Base-by-base conservation (phyloP, 2,888 invertebrate genomes). In the Gastrophysa polygoni region DNA sequence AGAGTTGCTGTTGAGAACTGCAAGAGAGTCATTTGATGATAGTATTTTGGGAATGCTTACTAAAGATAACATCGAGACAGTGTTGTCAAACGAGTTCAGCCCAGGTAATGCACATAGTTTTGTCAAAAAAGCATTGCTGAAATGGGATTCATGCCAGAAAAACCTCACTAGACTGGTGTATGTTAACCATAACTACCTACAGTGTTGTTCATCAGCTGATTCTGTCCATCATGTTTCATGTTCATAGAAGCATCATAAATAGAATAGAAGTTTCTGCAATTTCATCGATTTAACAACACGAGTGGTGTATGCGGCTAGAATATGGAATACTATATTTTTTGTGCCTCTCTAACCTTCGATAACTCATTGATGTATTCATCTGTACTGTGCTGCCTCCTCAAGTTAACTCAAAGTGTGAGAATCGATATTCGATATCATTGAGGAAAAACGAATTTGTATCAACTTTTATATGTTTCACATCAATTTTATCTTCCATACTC, bases 11-110 rank as follows among this genome's bases (percentile, higher is more conserved):
- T 57, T 68, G 28, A 68, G 65, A 69, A 70, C 76, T 48, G 70
- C 76, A 51, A 74, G 74, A 70, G 54, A 77, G 47, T 78, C 77
- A 57, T 71, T 77, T 65, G 78, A 77, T 61, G 76, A 76, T 71
- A 75, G 71, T 66, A 46, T 69, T 29, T 69, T 73, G 67, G 64
- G 64, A 46, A 57, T 68, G 48, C 61, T 72, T 70, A 71, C 66
- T 58, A 61, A 61, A 68, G 73, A 73, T 63, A 71, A 68, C 65
- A 59, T 71, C 61, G 68, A 72, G 38, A 54, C 34, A 62, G 47
- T 68, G 29, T 59, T 64, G 48, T 61, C 29, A 61, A 62, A 59
- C 46, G 61, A 54, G 1, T 20, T 57, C 56, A 56, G 65, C 47
- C 64, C 67, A 71, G 72, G 72, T 71, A 71, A 70, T 62, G 64